Evolutionary conservation across 2,888 invertebrate species (phyloP), one percentile per base, ranked within the genome.

Genomic region (Cantharis flavilabris): DNA sequence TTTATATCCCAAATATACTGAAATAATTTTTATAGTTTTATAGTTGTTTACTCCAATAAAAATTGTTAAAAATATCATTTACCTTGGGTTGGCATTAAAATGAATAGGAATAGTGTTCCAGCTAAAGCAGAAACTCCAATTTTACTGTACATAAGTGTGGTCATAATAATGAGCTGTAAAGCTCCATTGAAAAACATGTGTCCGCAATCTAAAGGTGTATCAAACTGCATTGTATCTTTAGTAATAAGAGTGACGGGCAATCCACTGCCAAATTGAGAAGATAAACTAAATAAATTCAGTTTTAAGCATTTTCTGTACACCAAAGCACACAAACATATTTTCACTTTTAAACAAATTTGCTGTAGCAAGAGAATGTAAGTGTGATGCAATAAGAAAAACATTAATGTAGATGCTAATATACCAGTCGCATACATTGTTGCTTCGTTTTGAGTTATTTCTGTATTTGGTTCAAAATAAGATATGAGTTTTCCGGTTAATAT

Each of bases 291-390:
- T 87, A 95, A 95, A 76, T 95, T 96, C 64, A 97, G 89, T 81
- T 91, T 90, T 13, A 87, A 78, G 13, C 86, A 81, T 82, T 97
- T 97, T 86, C 96, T 91, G 86, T 96, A 97, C 75, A 97, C 92
- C 26, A 97, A 89, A 0, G 95, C 93, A 84, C 96, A 96, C 84
- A 94, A 93, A 0, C 95, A 95, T 0, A 97, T 92, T 11, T 96
- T 90, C 85, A 96, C 91, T 87, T 94, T 93, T 95, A 96, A 95
- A 69, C 97, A 96, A 88, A 95, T 91, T 83, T 95, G 94, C 72
- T 94, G 90, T 16, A 95, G 92, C 14, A 93, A 93, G 90, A 97
- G 93, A 93, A 97, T 96, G 86, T 95, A 96, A 0, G 96, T 96
- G 89, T 98, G 87, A 28, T 79, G 75, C n/a, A 84, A 69, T 7